Evolutionary conservation across 2,113 vertebrate genomes (phyloP).

Genomic region (Cavia porcellus): DNA sequence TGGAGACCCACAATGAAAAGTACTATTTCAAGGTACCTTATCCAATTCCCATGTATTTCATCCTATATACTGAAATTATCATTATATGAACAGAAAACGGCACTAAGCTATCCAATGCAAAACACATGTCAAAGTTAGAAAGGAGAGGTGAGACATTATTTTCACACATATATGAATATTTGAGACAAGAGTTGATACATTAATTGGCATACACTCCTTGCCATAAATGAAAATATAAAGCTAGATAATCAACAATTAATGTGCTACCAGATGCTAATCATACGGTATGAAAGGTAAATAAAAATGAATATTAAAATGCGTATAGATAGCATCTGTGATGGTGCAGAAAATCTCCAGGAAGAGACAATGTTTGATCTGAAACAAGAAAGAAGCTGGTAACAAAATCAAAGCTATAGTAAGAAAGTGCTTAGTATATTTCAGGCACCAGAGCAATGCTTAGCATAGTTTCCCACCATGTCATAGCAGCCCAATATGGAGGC

Average conservation of each 20-base stretch:
- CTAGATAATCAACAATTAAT: not conserved
- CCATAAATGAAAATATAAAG: not conserved
- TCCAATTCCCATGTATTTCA: not conserved
- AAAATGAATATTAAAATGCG: not conserved
- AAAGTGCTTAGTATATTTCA: not conserved
- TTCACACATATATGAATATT: not conserved
- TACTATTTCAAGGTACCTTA: not conserved
- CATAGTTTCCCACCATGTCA: not conserved
- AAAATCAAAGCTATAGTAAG: not conserved
- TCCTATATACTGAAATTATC: not conserved
- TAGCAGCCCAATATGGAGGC: not conserved
- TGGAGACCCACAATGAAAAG: not conserved
- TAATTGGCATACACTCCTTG: not conserved
- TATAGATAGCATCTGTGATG: not conserved
- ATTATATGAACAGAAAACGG: not conserved
- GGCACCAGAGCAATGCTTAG: not conserved
- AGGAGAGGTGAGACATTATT: not conserved
- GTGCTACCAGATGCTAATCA: not conserved
- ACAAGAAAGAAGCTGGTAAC: not conserved
- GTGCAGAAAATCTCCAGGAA: not conserved
- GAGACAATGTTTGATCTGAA: not conserved
- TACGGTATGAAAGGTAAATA: not conserved
- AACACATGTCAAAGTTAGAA: not conserved
- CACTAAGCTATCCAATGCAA: not conserved
- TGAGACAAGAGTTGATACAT: not conserved